Evolutionary conservation across 1,140 invertebrate species (phyloP).

Genomic region (Melipona quadrifasciata): DNA sequence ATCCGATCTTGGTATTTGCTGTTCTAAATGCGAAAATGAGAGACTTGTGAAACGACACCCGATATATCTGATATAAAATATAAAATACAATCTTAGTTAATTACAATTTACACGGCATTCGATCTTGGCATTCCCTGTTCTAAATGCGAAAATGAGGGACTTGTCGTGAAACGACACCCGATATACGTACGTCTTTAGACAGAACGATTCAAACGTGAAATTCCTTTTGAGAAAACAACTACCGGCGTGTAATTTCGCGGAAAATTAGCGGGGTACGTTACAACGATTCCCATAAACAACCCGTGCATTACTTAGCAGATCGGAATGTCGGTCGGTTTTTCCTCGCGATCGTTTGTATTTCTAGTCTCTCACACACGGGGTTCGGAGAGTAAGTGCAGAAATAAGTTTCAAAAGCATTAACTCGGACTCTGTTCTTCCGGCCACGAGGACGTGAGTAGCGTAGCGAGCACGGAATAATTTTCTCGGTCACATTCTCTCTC

Average conservation of each 20-base stretch:
- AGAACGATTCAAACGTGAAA: no score
- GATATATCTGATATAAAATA: no score
- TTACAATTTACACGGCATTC: no score
- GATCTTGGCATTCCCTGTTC: no score
- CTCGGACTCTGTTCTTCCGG: slow-evolving; percentile 61
- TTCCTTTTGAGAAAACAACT: background rate
- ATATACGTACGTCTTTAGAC: background rate
- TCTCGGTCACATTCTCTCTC: slow-evolving; percentile 35
- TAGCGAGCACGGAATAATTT: slow-evolving; percentile 50
- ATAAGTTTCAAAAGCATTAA: slow-evolving; percentile 44
- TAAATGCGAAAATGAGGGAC: background rate
- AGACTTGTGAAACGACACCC: no score
- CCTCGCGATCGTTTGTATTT: slow-evolving; percentile 43
- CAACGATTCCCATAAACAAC: slow-evolving; percentile 9
- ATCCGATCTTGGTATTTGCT: no score
- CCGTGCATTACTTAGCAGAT: slow-evolving; percentile 15
- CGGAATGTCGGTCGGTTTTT: slow-evolving; percentile 28
- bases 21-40: no score
- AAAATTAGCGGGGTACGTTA: background rate
- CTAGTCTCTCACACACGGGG: background rate
- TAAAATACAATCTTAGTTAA: no score
- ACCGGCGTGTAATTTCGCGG: background rate
- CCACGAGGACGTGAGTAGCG: slow-evolving; percentile 41
- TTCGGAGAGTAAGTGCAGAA: slow-evolving; percentile 26
- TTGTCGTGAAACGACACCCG: background rate